Conservation (phyloP, 2,113 vertebrate species). For the Rhynchopsitta pachyrhyncha region DNA sequence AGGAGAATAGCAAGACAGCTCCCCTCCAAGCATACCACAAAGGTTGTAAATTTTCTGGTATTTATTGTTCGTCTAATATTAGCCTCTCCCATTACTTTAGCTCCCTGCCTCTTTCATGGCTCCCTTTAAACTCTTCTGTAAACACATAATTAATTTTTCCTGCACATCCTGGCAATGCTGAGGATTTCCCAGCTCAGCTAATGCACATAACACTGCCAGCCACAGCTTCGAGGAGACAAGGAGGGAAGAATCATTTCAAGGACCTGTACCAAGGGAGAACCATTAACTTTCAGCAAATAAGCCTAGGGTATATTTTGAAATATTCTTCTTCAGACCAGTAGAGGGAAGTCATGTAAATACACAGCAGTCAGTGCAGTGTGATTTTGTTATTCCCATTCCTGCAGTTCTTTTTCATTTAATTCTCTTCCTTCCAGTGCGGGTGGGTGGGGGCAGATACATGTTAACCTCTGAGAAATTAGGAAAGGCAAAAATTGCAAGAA, state of each 20-base stretch:
- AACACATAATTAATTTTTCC: neutral
- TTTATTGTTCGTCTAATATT: neutral
- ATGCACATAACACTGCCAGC: neutral
- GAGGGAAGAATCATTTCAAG: neutral
- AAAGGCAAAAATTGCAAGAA: conserved; percentile 5
- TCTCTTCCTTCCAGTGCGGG: neutral
- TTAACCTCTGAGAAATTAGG: neutral
- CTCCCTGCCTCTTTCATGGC: neutral
- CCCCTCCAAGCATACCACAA: neutral
- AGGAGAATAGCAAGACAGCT: neutral
- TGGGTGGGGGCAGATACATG: neutral
- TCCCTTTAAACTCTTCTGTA: neutral
- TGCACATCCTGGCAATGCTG: neutral
- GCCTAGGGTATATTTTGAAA: neutral
- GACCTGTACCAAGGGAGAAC: neutral
- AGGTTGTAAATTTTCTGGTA: neutral
- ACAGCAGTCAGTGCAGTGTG: neutral
- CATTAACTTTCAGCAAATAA: neutral
- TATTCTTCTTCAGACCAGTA: conserved; percentile 26
- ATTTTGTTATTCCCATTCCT: neutral
- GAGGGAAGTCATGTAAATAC: conserved; percentile 43
- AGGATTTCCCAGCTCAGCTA: neutral
- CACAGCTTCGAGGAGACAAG: neutral
- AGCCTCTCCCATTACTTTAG: neutral
- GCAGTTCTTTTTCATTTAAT: neutral